Percentiles rank a stretch among this genome's conserved stretches.
Evolutionary conservation across 35 echinoderm and acorn worm genomes (phyloP).

Genomic region (Hemicentrotus pulcherrimus): DNA sequence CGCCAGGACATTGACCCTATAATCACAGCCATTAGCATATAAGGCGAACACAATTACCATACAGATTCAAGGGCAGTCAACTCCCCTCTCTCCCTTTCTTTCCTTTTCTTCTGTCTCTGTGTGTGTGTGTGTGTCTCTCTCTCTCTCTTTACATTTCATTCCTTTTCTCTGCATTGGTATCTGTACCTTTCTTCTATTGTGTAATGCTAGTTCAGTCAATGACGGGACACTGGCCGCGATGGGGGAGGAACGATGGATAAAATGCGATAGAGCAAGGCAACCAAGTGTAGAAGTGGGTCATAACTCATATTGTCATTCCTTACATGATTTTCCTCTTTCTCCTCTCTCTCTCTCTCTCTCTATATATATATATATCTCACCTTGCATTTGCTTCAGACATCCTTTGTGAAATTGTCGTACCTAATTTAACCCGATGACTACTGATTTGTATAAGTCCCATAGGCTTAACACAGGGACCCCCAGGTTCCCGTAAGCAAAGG

Average conservation of each 20-base stretch:
- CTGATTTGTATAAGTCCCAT: no score
- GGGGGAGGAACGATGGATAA: not conserved
- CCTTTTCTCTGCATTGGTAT: not conserved
- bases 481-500: no score
- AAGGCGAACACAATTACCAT: slow-evolving; percentile 41
- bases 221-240: not conserved
- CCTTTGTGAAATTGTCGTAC: no score
- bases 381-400: no score
- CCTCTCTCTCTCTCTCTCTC: not conserved
- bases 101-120: not conserved
- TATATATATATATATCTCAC: no score
- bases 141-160: not conserved
- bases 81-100: not conserved
- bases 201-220: not conserved
- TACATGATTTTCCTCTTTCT: not conserved
- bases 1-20: slow-evolving; percentile 24
- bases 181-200: not conserved
- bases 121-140: no score
- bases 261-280: not conserved
- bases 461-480: no score
- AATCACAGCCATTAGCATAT: slow-evolving; percentile 36
- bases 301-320: not conserved
- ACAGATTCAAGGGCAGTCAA: slow-evolving; percentile 39
- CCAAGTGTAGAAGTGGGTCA: not conserved
- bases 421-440: no score